A percentile compares a stretch with the other conserved stretches of the same genome.
phyloP scores from a whole-genome alignment of 2,888 invertebrate species.

The Argynnis bischoffii region DNA sequence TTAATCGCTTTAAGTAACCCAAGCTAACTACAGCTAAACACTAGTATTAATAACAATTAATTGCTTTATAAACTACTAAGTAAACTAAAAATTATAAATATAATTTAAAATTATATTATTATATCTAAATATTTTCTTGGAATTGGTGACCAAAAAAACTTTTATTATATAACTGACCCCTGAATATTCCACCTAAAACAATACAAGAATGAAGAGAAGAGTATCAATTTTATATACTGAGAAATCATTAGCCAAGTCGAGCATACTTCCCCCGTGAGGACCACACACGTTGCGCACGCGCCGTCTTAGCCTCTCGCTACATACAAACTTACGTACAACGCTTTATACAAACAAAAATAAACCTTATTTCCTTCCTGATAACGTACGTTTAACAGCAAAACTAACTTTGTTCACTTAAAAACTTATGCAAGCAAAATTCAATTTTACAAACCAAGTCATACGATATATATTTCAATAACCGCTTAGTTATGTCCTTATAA shows the following conservation, averaged over 20 bases:
- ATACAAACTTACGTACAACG: slow-evolving; percentile 31
- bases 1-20: too few relatives aligned
- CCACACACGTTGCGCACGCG: slow-evolving; percentile 49
- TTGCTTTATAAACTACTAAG: too few relatives aligned
- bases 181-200: not conserved
- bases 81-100: too few relatives aligned
- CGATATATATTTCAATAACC: not conserved
- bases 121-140: too few relatives aligned
- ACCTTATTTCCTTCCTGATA: slow-evolving; percentile 11
- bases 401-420: not conserved
- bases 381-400: not conserved
- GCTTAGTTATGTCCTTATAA: not conserved
- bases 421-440: not conserved
- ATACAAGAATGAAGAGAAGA: slow-evolving; percentile 14
- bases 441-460: not conserved
- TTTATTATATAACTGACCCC: not conserved
- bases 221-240: slow-evolving; percentile 29
- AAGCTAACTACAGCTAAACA: too few relatives aligned
- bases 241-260: slow-evolving; percentile 41
- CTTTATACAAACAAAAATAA: slow-evolving; percentile 11
- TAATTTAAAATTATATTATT: too few relatives aligned
- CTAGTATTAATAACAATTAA: too few relatives aligned
- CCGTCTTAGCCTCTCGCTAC: slow-evolving; percentile 44
- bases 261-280: slow-evolving; percentile 43
- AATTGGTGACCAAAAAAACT: not conserved